phyloP scores from a whole-genome alignment of 2,888 invertebrate genomes.

The Drosophila prostipennis region DNA sequence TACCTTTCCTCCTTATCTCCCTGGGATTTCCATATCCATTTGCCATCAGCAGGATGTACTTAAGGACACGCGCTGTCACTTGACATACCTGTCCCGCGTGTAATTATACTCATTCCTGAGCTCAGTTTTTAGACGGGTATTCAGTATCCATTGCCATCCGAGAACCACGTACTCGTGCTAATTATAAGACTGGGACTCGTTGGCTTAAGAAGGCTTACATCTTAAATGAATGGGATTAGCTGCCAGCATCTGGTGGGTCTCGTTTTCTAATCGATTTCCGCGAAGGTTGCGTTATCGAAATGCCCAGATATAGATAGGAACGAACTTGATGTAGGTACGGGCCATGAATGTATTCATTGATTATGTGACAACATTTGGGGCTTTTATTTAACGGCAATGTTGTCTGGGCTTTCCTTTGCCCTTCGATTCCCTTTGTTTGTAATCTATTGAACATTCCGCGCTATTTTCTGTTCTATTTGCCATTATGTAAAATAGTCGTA shows the following conservation, averaged over 20 bases:
- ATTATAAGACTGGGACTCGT: conserved; percentile 32
- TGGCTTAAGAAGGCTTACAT: conserved; percentile 27
- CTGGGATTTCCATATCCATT: conserved; percentile 35
- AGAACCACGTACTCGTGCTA: conserved; percentile 24
- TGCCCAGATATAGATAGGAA: background rate
- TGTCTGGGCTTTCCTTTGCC: conserved; percentile 30
- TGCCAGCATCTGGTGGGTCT: conserved; percentile 19
- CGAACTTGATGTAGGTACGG: conserved; percentile 21
- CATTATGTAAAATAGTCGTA: conserved; percentile 35
- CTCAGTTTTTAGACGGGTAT: conserved; percentile 8
- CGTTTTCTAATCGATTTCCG: conserved; percentile 5
- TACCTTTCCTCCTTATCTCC: background rate
- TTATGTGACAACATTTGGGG: conserved; percentile 60
- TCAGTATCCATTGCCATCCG: conserved; percentile 13
- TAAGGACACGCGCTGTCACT: conserved; percentile 51
- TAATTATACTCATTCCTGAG: conserved; percentile 47
- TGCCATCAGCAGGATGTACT: conserved; percentile 29
- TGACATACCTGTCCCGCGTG: conserved; percentile 45
- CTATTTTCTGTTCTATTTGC: conserved; percentile 14
- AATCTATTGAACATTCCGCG: conserved; percentile 32
- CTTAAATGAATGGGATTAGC: conserved; percentile 32
- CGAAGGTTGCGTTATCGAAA: conserved; percentile 24
- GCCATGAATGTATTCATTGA: conserved; percentile 61
- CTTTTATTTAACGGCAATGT: conserved; percentile 41
- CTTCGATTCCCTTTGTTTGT: conserved; percentile 28